Evolutionary conservation across 2,797 vertebrate genomes (phyloP).

Genomic region (Pitangus sulphuratus): DNA sequence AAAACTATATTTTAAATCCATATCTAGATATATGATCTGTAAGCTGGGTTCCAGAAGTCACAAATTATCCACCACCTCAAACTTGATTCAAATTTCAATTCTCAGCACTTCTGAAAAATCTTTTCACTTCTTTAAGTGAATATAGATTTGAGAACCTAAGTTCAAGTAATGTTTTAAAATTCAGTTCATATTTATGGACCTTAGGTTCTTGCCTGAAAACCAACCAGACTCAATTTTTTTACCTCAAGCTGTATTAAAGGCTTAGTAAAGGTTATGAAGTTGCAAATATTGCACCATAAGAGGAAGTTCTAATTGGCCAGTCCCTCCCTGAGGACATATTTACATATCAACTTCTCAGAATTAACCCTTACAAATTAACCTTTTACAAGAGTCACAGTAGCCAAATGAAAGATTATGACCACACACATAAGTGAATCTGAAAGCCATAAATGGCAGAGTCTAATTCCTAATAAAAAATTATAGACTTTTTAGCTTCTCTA

Average conservation of each 20-base stretch:
- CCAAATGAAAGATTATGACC: slow-evolving; percentile 20
- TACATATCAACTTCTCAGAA: slow-evolving; percentile 19
- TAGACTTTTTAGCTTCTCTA: background rate
- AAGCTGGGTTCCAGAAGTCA: background rate
- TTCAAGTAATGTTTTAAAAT: slow-evolving; percentile 21
- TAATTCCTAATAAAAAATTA: slow-evolving; percentile 47
- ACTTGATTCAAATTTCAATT: background rate
- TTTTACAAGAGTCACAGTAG: background rate
- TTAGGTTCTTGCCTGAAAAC: background rate
- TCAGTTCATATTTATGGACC: background rate
- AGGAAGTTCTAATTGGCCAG: background rate
- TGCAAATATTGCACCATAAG: slow-evolving; percentile 14
- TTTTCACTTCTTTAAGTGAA: background rate
- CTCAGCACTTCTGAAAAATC: background rate
- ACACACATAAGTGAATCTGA: background rate
- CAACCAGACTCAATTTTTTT: background rate
- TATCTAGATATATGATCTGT: background rate
- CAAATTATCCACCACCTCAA: background rate
- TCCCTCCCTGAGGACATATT: slow-evolving; percentile 14
- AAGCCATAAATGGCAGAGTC: slow-evolving; percentile 29
- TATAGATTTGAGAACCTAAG: background rate
- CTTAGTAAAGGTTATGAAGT: slow-evolving; percentile 19
- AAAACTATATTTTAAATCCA: background rate
- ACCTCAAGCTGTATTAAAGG: background rate
- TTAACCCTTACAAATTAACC: slow-evolving; percentile 49